Percentiles rank a stretch among this genome's conserved stretches.
phyloP scores from a whole-genome alignment of 2,113 vertebrate species.

The Polypterus bichir region DNA sequence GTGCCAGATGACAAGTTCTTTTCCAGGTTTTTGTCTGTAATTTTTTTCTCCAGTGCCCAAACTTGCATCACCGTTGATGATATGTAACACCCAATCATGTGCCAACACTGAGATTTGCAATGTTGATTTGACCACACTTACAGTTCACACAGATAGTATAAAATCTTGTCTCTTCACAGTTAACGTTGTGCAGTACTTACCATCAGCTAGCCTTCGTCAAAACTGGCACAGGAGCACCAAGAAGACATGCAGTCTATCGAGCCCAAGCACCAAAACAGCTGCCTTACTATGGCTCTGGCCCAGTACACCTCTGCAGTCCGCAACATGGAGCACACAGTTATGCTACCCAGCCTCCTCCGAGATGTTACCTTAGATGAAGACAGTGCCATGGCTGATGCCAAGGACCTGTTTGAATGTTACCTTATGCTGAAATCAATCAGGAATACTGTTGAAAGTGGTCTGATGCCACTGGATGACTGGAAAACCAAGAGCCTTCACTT shows the following conservation, averaged over 20 bases:
- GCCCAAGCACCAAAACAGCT: constrained; percentile 22
- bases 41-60: too few species aligned
- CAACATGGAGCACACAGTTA: constrained; percentile 77
- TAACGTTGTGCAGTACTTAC: too few species aligned
- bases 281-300: constrained; percentile 43
- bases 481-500: constrained; percentile 7
- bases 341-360: constrained; percentile 75
- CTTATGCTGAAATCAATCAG: constrained; percentile 65
- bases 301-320: constrained; percentile 51
- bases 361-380: constrained; percentile 45
- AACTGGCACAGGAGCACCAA: constrained; percentile 9
- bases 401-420: constrained; percentile 58
- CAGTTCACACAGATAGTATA: too few species aligned
- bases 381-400: not conserved
- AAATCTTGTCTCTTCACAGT: too few species aligned
- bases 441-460: constrained; percentile 53
- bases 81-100: too few species aligned
- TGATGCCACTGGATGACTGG: constrained; percentile 33
- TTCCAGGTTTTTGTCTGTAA: too few species aligned
- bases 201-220: too few species aligned
- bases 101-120: too few species aligned
- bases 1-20: too few species aligned
- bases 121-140: too few species aligned
- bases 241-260: constrained; percentile 42
- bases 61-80: too few species aligned